Evolutionary conservation across 2,797 vertebrate species (phyloP), one percentile per base, ranked within the genome.

Genomic region (Pampus argenteus): DNA sequence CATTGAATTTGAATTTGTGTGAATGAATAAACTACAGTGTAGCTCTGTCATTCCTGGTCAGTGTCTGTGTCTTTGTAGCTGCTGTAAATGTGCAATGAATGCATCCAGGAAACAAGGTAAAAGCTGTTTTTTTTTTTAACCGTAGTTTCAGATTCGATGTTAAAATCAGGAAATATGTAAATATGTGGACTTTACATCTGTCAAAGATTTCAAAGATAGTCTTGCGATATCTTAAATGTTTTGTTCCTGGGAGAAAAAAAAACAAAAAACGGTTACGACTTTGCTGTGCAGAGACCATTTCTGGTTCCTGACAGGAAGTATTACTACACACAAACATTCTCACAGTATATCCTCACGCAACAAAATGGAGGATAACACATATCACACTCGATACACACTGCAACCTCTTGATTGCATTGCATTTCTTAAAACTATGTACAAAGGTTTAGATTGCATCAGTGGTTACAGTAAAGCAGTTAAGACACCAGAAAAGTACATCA

Each of bases 1-100:
- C 92, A 91, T 89, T 86, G 80, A 91, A 91, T 87, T 85, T 85
- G 88, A 91, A 91, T 87, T 85, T 86, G 88, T 90, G 90, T 90
- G 89, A 88, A 89, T 73, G 81, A 96, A 97, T 97, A 96, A 98
- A 97, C 68, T 87, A 91, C 13, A 66, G 89, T 91, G 91, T 94
- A 92, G 89, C 86, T 83, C 83, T 76, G 34, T 65, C 9, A 42
- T 50, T 63, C 6, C 48, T 70, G 60, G 45, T 59, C 22, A 10
- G 38, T 75, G 44, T 76, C 28, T 63, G 8, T 74, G 64, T 65
- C 23, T n/a, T n/a, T n/a, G 2, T 57, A 22, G 22, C 60, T 69
- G 6, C n/a, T 56, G 9, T 45, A 0, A 45, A 17, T 5, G 36
- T 20, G 3, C 13, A 23, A 7, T 17, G 4, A n/a, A 8, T 49